Evolutionary conservation across 2,888 invertebrate species (phyloP).

Genomic region (Griposia aprilina): DNA sequence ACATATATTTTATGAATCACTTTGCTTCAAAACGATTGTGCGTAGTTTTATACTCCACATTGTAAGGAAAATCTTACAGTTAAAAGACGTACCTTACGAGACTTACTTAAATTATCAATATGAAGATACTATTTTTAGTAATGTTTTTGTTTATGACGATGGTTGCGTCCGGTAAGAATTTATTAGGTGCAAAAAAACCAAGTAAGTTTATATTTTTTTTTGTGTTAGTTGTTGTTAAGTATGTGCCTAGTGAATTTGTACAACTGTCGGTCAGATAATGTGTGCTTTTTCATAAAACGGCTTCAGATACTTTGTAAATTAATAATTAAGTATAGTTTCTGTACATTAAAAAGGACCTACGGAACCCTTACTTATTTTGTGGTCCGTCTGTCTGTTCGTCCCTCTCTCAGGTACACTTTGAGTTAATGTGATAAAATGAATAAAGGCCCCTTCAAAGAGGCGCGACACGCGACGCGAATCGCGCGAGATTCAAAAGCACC

Average conservation of each 20-base stretch:
- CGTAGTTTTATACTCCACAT: neutral
- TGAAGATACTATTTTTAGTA: slow-evolving; percentile 31
- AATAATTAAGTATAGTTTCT: too few species aligned
- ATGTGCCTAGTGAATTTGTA: neutral
- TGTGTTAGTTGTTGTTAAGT: neutral
- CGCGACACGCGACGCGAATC: too few species aligned
- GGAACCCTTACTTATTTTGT: too few species aligned
- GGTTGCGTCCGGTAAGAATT: neutral
- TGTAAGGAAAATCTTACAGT: neutral
- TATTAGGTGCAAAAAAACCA: slow-evolving; percentile 1
- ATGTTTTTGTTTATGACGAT: slow-evolving; percentile 24
- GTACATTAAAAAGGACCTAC: too few species aligned
- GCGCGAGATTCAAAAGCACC: too few species aligned
- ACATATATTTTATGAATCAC: neutral
- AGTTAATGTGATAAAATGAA: too few species aligned
- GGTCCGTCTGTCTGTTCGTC: neutral
- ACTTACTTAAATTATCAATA: neutral
- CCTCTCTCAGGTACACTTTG: too few species aligned
- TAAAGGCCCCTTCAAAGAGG: too few species aligned
- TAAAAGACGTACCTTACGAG: neutral
- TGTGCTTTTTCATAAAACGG: neutral
- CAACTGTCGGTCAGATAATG: neutral
- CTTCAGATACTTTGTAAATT: neutral
- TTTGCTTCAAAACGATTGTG: neutral
- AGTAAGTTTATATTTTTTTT: slow-evolving; percentile 14